Conservation (phyloP, 1,140 invertebrate genomes). For the Stegodyphus dumicola region DNA sequence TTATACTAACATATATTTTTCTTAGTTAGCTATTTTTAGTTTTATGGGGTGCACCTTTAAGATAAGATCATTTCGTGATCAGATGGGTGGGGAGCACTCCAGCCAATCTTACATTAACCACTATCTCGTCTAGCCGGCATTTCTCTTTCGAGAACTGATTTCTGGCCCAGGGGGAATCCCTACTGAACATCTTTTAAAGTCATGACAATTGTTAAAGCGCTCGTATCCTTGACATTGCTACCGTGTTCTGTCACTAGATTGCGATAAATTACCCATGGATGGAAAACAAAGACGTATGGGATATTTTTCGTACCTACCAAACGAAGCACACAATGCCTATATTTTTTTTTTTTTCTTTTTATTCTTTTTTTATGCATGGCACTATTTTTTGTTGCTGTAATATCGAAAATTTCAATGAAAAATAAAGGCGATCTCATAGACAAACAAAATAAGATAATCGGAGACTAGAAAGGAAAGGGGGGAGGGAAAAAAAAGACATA, state of each 20-base stretch:
- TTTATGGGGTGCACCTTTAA: too few relatives aligned
- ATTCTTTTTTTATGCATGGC: not conserved
- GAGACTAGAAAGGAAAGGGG: not conserved
- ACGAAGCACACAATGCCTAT: conserved; percentile 1
- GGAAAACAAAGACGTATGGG: conserved; percentile 16
- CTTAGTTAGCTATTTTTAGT: too few relatives aligned
- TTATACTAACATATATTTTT: too few relatives aligned
- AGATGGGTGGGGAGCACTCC: too few relatives aligned
- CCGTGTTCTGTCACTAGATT: not conserved
- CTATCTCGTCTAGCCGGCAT: too few relatives aligned
- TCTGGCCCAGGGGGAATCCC: too few relatives aligned
- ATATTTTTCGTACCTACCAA: conserved; percentile 1
- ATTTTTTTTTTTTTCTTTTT: not conserved
- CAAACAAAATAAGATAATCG: not conserved
- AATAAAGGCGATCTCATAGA: not conserved
- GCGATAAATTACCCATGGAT: conserved; percentile 34
- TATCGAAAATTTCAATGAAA: not conserved
- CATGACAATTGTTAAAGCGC: too few relatives aligned
- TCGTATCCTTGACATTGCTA: conserved; percentile 47
- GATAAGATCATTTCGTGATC: too few relatives aligned
- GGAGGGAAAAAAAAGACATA: not conserved
- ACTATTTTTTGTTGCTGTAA: too few relatives aligned
- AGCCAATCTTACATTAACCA: too few relatives aligned
- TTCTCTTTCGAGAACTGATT: too few relatives aligned
- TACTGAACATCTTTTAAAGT: too few relatives aligned